These are phyloP conservation scores for Camelus dromedarius DNA, from an alignment of 2,113 vertebrate genomes.

Conservation along the genomic window DNA sequence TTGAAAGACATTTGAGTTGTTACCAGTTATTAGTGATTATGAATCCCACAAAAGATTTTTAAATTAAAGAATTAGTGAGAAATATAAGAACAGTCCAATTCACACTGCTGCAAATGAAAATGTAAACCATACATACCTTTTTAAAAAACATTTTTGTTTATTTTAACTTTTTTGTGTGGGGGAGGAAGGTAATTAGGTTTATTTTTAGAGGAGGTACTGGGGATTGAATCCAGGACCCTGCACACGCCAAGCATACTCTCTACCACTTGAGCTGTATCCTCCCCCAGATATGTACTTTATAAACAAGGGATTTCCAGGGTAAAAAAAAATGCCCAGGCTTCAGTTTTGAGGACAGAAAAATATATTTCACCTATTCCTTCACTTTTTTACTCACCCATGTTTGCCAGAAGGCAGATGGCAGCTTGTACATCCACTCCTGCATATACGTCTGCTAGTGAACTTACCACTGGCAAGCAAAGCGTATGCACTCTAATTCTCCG, in stretches of 20 bases:
- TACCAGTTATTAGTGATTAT: neutral
- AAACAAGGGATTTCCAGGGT: neutral
- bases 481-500: constrained; percentile 97
- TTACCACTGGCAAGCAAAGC: constrained; percentile 96
- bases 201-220: too few relatives aligned
- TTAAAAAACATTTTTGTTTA: too few relatives aligned
- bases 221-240: too few relatives aligned
- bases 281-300: too few relatives aligned
- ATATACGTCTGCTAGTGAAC: constrained; percentile 94
- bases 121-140: neutral
- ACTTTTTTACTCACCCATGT: constrained; percentile 93
- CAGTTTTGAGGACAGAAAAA: neutral
- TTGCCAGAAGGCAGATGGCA: constrained; percentile 95
- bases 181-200: too few relatives aligned
- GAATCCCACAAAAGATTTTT: neutral
- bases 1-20: neutral
- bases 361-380: neutral
- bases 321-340: neutral
- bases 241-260: too few relatives aligned
- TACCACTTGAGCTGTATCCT: too few relatives aligned
- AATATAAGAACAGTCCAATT: neutral
- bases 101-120: neutral
- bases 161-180: too few relatives aligned
- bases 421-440: constrained; percentile 97
- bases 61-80: constrained; percentile 20